A percentile compares a stretch with the other conserved stretches of the same genome.
Evolutionary conservation across 2,113 vertebrate genomes (phyloP).

Genomic region (Hippotragus niger): DNA sequence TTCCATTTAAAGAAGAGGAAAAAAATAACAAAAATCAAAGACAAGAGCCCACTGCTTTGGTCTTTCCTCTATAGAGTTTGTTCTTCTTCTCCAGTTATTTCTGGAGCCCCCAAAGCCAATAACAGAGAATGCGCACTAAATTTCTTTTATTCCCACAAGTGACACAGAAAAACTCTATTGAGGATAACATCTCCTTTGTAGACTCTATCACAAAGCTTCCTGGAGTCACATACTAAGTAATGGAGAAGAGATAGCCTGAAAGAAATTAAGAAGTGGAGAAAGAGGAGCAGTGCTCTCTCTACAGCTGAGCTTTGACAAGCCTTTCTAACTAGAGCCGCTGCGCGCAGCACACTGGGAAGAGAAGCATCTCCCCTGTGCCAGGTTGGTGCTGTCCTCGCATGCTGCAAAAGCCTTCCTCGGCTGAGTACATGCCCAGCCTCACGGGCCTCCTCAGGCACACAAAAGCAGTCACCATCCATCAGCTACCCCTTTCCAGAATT

Average conservation of each 20-base stretch:
- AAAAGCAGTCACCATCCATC: neutral
- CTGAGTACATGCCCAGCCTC: neutral
- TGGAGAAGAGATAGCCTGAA: neutral
- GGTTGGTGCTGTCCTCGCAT: neutral
- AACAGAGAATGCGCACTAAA: neutral
- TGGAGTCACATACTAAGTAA: neutral
- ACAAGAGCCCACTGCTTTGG: neutral
- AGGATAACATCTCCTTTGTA: constrained; percentile 14
- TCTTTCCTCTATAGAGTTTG: neutral
- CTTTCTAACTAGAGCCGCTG: neutral
- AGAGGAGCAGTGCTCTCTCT: neutral
- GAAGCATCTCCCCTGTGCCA: neutral
- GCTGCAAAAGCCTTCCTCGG: neutral
- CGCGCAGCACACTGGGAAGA: neutral
- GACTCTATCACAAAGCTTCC: neutral
- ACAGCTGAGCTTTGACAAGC: neutral
- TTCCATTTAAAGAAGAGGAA: neutral
- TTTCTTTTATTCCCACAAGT: neutral
- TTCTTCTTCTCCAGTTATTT: neutral
- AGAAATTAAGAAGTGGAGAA: constrained; percentile 43
- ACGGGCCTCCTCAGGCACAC: neutral
- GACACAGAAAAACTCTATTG: neutral
- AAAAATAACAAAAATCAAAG: neutral
- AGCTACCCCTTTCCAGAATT: neutral
- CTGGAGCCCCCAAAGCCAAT: neutral